A percentile compares a stretch with the other conserved stretches of the same genome.
Evolutionary conservation across 2,113 vertebrate species (phyloP).

Genomic region (Quiscalus mexicanus): DNA sequence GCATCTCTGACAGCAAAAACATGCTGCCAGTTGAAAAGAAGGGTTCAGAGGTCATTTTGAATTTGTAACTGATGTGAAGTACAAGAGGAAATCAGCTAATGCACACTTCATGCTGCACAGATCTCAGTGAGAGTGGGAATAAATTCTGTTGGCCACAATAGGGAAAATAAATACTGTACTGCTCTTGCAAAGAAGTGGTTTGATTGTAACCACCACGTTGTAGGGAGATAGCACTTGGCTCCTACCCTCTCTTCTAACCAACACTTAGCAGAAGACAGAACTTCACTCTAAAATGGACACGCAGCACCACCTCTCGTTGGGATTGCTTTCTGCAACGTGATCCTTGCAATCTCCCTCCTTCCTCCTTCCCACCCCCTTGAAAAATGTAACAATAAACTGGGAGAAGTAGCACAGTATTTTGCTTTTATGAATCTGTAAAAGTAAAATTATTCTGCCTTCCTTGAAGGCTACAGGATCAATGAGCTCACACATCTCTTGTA

Average conservation of each 20-base stretch:
- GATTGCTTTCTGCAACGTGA: neutral
- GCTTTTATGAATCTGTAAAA: neutral
- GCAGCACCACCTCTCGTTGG: slow-evolving; percentile 39
- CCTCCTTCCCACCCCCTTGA: fast-evolving
- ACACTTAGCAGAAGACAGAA: neutral
- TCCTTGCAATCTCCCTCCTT: neutral
- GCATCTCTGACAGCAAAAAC: neutral
- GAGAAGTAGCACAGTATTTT: neutral
- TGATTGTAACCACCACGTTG: neutral
- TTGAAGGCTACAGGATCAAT: neutral
- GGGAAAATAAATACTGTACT: neutral
- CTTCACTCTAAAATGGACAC: neutral
- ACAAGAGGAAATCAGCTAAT: neutral
- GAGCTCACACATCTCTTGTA: fast-evolving
- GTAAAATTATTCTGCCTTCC: neutral
- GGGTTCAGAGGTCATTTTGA: neutral
- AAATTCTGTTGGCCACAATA: neutral
- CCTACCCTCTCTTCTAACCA: neutral
- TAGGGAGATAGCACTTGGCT: neutral
- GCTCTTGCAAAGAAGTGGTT: neutral
- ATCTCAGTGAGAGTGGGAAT: neutral
- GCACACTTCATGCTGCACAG: neutral
- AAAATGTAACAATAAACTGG: neutral
- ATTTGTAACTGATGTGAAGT: neutral
- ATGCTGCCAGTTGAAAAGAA: neutral